Conservation (phyloP, 2,888 invertebrate genomes). For the Notodonta dromedarius region DNA sequence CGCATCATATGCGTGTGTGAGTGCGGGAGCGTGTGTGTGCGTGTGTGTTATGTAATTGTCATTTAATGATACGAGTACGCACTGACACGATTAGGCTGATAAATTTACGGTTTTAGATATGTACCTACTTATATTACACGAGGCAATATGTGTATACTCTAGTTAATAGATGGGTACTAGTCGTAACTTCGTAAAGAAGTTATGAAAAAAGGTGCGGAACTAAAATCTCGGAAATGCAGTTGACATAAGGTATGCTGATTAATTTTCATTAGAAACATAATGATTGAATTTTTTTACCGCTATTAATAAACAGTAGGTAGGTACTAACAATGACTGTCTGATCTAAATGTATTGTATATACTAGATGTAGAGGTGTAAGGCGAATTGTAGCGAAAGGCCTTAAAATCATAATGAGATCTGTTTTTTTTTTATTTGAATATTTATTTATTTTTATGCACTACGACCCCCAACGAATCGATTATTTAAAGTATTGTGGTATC, state of each 20-base stretch:
- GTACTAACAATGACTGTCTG: not conserved
- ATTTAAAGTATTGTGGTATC: constrained; percentile 15
- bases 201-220: not conserved
- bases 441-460: constrained; percentile 4
- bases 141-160: not conserved
- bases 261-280: not conserved
- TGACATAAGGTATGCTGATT: not conserved
- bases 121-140: not conserved
- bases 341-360: not conserved
- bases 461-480: constrained; percentile 6
- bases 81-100: constrained; percentile 29
- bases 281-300: not conserved
- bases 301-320: not conserved
- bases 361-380: constrained; percentile 1
- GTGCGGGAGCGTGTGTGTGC: constrained; percentile 23
- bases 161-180: not conserved
- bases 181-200: not conserved
- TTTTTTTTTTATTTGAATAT: constrained; percentile 5
- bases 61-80: constrained; percentile 35
- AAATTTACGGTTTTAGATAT: constrained; percentile 7
- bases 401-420: constrained; percentile 2
- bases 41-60: constrained; percentile 51
- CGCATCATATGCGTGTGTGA: constrained; percentile 24
- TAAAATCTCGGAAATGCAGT: not conserved
- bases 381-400: constrained; percentile 3